Conservation (phyloP, 2,797 vertebrate species). For the Holocentrus rufus region DNA sequence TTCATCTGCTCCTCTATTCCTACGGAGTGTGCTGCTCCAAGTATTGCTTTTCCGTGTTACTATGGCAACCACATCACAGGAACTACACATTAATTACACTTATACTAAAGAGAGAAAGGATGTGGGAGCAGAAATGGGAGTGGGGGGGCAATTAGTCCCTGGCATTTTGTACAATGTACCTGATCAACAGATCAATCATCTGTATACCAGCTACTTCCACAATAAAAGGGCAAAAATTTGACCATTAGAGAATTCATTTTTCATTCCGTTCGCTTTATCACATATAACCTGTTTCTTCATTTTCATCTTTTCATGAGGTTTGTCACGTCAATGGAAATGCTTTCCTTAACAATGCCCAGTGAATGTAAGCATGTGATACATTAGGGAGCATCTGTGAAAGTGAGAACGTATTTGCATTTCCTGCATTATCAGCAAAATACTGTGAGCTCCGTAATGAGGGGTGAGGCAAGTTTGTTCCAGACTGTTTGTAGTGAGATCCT, state of each 20-base stretch:
- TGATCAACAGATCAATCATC: conserved; percentile 73
- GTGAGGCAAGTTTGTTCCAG: conserved; percentile 17
- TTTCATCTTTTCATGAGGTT: conserved; percentile 27
- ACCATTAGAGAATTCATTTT: conserved; percentile 31
- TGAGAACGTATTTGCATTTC: conserved; percentile 31
- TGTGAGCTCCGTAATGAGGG: conserved; percentile 32
- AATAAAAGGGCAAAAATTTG: conserved; percentile 27
- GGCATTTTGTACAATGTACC: conserved; percentile 58
- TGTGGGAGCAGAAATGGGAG: conserved; percentile 41
- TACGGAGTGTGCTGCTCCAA: conserved; percentile 44
- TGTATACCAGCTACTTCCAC: conserved; percentile 22
- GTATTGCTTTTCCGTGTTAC: conserved; percentile 65
- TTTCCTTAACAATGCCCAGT: background rate
- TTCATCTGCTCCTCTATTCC: conserved; percentile 60
- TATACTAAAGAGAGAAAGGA: conserved; percentile 64
- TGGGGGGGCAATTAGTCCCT: conserved; percentile 44
- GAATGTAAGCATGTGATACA: background rate
- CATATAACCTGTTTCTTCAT: conserved; percentile 38
- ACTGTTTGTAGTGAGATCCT: conserved; percentile 21
- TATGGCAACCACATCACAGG: conserved; percentile 72
- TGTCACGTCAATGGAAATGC: conserved; percentile 25
- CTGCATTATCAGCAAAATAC: conserved; percentile 49
- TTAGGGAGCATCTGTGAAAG: conserved; percentile 13
- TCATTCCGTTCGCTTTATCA: conserved; percentile 35
- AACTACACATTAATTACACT: conserved; percentile 75